phyloP scores from a whole-genome alignment of 1,140 invertebrate genomes.

The Bombus confusus region DNA sequence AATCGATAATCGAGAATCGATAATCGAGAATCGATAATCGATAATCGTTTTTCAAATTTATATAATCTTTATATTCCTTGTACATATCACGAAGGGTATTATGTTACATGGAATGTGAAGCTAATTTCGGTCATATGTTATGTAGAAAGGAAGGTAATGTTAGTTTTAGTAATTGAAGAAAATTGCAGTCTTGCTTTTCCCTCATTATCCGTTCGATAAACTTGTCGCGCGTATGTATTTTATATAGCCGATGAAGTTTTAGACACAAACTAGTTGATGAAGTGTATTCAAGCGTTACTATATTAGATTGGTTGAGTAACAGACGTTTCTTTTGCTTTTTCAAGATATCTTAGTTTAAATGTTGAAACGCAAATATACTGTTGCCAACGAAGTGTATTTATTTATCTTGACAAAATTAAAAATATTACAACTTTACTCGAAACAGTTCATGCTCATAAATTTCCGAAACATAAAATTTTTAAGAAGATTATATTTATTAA shows the following conservation, averaged over 20 bases:
- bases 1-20: background rate
- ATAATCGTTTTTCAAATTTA: background rate
- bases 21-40: background rate
- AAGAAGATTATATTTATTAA: background rate
- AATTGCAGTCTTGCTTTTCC: background rate
- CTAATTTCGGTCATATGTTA: background rate
- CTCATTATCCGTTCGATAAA: background rate
- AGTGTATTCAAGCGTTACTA: slow-evolving; percentile 12
- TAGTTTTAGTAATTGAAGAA: background rate
- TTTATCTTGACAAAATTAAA: background rate
- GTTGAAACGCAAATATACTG: background rate
- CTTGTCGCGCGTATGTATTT: background rate
- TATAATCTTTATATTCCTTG: background rate
- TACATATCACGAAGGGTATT: background rate
- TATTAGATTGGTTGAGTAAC: slow-evolving; percentile 12
- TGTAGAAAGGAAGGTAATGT: background rate
- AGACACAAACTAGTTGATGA: background rate
- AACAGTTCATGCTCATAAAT: background rate
- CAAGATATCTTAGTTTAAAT: background rate
- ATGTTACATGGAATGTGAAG: background rate
- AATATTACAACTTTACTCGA: background rate
- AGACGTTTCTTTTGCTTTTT: background rate
- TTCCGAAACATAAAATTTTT: too few species aligned
- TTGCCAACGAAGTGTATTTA: too few species aligned
- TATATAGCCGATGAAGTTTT: background rate